Evolutionary conservation across 2,113 vertebrate genomes (phyloP), one percentile per base, ranked within the genome.

Genomic region (Dascyllus trimaculatus): DNA sequence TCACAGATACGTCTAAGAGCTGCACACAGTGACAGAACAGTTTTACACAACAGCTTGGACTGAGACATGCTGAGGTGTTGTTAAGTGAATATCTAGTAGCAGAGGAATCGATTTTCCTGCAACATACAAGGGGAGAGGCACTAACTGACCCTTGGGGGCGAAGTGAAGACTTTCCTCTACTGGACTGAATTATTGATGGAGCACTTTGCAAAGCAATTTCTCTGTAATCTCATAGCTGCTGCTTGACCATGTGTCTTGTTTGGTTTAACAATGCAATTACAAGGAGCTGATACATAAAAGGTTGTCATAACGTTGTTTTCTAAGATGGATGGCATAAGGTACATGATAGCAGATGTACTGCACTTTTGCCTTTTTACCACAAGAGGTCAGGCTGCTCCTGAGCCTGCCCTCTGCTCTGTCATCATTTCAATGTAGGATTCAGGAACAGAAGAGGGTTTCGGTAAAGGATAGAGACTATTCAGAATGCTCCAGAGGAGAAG

Each of bases 311-410:
- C 26, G 2, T 21, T 13, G 13, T 5, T 58, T 32, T 61, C 17
- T 0, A 22, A 49, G 9, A 19, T 21, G 24, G 11, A 17, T 8
- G 15, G 1, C 71, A 19, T 19, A 11, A 51, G n/a, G 7, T 53
- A 17, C 24, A 5, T 14, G 10, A 21, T 0, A 5, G 32, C 1
- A 11, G 0, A 70, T 18, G 40, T 63, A n/a, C n/a, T 91, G 88
- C 78, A 88, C 45, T 79, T 85, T 56, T 35, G 17, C 10, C 10
- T 74, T 87, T 52, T 64, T 11, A 52, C 92, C 92, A 93, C 83
- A 49, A 91, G 92, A 81, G 88, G 91, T 82, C 92, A 92, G 89
- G 45, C 80, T 87, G 26, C 18, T 43, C 74, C 75, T 43, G 22
- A 35, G 5, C 17, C 29, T 72, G 58, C 9, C 8, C 22, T 35